Percentiles rank a stretch among this genome's conserved stretches.
These are phyloP conservation scores for Amitus sp. DNA, from an alignment of 2,888 invertebrate species.

Conservation along the genomic window DNA sequence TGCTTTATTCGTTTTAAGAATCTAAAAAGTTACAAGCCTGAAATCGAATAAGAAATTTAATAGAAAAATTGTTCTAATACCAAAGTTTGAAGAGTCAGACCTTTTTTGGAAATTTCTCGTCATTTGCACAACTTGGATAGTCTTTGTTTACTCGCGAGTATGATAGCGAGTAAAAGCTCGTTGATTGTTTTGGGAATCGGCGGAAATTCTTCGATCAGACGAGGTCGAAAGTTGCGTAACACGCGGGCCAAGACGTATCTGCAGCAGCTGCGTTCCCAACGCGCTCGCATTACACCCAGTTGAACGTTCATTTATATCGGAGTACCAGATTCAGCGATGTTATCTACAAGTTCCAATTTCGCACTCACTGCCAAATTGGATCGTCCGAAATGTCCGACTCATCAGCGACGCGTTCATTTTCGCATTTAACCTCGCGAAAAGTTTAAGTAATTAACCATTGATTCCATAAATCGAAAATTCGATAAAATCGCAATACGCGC, in stretches of 20 bases:
- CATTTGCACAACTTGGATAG: no score
- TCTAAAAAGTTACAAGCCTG: no score
- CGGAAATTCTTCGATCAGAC: conserved; percentile 38
- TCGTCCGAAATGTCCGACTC: conserved; percentile 19
- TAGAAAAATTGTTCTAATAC: no score
- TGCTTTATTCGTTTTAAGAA: no score
- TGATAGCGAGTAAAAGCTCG: conserved; percentile 11
- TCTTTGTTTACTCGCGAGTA: not conserved
- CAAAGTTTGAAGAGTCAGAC: no score
- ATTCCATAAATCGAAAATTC: no score
- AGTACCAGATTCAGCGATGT: conserved; percentile 37
- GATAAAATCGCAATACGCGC: no score
- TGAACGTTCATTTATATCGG: conserved; percentile 46
- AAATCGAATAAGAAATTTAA: no score
- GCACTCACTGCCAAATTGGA: conserved; percentile 30
- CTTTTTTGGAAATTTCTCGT: no score
- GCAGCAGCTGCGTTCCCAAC: conserved; percentile 53
- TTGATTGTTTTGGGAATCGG: conserved; percentile 31
- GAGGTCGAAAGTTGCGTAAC: conserved; percentile 46
- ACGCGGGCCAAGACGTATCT: conserved; percentile 54
- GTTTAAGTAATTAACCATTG: no score
- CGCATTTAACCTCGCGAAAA: not conserved
- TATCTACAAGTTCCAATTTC: conserved; percentile 42
- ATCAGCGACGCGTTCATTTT: conserved; percentile 3
- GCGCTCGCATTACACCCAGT: conserved; percentile 36